Evolutionary conservation across 2,797 vertebrate species (phyloP).

Genomic region (Intellagama lesueurii): DNA sequence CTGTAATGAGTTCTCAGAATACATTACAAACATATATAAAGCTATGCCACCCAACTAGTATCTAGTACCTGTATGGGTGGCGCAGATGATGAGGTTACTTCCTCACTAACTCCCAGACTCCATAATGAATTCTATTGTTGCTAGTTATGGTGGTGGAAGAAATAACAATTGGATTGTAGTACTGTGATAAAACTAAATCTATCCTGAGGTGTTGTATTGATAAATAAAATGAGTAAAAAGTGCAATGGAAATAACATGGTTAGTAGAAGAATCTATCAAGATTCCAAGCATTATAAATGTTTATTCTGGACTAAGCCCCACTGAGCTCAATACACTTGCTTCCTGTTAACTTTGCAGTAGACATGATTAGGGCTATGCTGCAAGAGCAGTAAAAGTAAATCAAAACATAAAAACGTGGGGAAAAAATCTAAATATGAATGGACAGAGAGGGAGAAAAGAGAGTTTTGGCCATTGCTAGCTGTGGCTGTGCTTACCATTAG

Average conservation of each 20-base stretch:
- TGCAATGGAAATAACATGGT: background rate
- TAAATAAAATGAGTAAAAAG: background rate
- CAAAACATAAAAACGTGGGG: too few relatives aligned
- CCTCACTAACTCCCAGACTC: background rate
- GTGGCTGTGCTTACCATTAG: too few relatives aligned
- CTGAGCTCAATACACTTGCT: too few relatives aligned
- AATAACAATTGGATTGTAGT: too few relatives aligned
- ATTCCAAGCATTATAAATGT: too few relatives aligned
- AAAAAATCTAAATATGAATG: too few relatives aligned
- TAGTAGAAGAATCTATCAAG: background rate
- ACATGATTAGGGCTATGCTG: too few relatives aligned
- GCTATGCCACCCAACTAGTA: background rate
- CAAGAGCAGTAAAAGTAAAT: too few relatives aligned
- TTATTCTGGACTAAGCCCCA: background rate
- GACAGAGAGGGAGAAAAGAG: too few relatives aligned
- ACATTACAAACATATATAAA: slow-evolving; percentile 57
- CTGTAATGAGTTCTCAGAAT: slow-evolving; percentile 74
- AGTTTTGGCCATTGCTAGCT: too few relatives aligned
- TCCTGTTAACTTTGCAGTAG: too few relatives aligned
- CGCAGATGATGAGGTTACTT: background rate
- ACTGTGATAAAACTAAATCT: background rate
- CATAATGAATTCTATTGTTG: background rate
- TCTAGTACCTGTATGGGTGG: background rate
- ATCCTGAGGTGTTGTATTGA: background rate
- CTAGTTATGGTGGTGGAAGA: background rate